These are phyloP conservation scores for Danaus melanippus DNA, from an alignment of 1,140 invertebrate species.

Conservation along the genomic window DNA sequence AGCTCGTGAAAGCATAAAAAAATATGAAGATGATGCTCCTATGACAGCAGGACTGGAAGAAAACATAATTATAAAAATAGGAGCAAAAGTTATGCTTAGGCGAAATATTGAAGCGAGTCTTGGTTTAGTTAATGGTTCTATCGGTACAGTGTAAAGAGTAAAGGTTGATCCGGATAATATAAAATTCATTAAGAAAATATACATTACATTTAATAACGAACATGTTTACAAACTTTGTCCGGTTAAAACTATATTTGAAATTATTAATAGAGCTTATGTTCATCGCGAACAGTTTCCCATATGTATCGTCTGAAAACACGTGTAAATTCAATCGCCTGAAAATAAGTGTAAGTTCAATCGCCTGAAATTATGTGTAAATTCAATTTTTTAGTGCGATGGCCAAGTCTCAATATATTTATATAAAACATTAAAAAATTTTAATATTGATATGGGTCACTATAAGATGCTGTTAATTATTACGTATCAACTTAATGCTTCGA, in stretches of 20 bases:
- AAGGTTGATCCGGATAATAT: slow-evolving; percentile 10
- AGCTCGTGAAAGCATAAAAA: slow-evolving; percentile 19
- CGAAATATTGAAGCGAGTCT: slow-evolving; percentile 24
- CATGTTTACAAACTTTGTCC: slow-evolving; percentile 10
- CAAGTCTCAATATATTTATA: no score
- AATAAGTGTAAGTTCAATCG: no score
- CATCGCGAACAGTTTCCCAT: slow-evolving; percentile 9
- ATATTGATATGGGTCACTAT: no score
- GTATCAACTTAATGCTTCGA: no score
- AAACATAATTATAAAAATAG: slow-evolving; percentile 25
- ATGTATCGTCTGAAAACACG: no score
- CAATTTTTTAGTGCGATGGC: no score
- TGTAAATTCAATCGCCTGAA: no score
- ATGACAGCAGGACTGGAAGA: slow-evolving; percentile 24
- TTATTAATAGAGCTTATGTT: slow-evolving; percentile 12
- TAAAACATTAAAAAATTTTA: no score
- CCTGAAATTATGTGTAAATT: no score
- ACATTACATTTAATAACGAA: no score
- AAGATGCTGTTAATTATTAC: no score
- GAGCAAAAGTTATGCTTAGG: slow-evolving; percentile 25
- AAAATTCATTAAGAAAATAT: slow-evolving; percentile 14
- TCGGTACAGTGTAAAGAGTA: slow-evolving; percentile 15
- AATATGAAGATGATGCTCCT: slow-evolving; percentile 27
- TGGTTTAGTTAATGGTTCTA: slow-evolving; percentile 26
- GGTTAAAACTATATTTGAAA: slow-evolving; percentile 16